Conservation (phyloP, 2,888 invertebrate species). For the Clunio marinus region DNA sequence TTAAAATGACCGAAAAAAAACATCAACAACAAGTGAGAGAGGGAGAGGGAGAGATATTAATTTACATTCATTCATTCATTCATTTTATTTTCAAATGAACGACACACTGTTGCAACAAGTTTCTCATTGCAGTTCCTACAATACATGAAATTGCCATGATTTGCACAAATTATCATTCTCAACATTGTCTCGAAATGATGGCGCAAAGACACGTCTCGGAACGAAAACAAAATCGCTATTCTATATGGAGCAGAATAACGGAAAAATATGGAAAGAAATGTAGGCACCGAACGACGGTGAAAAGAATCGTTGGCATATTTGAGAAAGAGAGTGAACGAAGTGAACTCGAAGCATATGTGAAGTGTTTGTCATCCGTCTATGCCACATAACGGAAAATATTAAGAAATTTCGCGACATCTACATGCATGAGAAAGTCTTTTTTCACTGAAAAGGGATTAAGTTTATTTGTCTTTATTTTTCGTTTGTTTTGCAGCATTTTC, state of each 20-base stretch:
- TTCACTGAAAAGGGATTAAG: not conserved
- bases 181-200: not conserved
- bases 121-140: too few species aligned
- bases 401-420: not conserved
- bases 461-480: too few species aligned
- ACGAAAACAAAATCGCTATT: not conserved
- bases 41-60: too few species aligned
- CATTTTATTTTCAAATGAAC: too few species aligned
- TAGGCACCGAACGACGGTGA: slow-evolving; percentile 11
- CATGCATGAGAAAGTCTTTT: slow-evolving; percentile 6
- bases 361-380: slow-evolving; percentile 32
- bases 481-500: too few species aligned
- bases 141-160: too few species aligned
- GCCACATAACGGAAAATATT: slow-evolving; percentile 25
- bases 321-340: not conserved
- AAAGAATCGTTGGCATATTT: not conserved
- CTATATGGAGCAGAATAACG: slow-evolving; percentile 33
- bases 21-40: too few species aligned
- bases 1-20: too few species aligned
- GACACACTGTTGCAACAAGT: not conserved
- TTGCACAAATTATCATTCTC: not conserved
- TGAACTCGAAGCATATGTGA: slow-evolving; percentile 20
- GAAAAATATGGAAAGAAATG: slow-evolving; percentile 12
- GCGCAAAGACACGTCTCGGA: not conserved
- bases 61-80: too few species aligned